Conservation (phyloP, 2,888 invertebrate species). For the Campaea margaritaria region DNA sequence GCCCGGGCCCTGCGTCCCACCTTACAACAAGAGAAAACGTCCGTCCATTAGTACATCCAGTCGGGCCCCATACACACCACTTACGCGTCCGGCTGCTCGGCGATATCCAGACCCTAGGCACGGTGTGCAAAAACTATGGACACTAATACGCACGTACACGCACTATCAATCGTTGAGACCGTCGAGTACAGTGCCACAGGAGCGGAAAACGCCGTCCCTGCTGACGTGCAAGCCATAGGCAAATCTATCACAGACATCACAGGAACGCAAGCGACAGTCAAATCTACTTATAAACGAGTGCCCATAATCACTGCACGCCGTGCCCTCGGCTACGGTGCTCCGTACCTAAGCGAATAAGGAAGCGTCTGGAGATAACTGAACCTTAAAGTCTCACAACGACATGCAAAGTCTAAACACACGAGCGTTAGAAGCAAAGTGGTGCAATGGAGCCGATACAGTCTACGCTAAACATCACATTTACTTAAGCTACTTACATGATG, state of each 20-base stretch:
- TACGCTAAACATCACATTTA: constrained; percentile 56
- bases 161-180: constrained; percentile 6
- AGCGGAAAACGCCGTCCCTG: not conserved
- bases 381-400: constrained; percentile 33
- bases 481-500: constrained; percentile 37
- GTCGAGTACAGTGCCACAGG: constrained; percentile 1
- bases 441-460: constrained; percentile 76
- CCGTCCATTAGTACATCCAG: constrained; percentile 75
- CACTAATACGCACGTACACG: constrained; percentile 8
- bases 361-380: constrained; percentile 20
- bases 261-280: constrained; percentile 3
- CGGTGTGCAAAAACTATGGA: constrained; percentile 19
- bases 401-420: constrained; percentile 68
- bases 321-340: constrained; percentile 13
- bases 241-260: constrained; percentile 1
- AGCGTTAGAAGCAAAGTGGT: constrained; percentile 82
- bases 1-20: constrained; percentile 84
- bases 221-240: constrained; percentile 3
- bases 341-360: constrained; percentile 10
- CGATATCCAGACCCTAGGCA: constrained; percentile 30
- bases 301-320: constrained; percentile 21
- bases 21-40: constrained; percentile 83
- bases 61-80: constrained; percentile 80
- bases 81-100: constrained; percentile 81
- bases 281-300: constrained; percentile 7